Conservation (phyloP, 2,797 vertebrate genomes). For the Synaphobranchus kaupii region DNA sequence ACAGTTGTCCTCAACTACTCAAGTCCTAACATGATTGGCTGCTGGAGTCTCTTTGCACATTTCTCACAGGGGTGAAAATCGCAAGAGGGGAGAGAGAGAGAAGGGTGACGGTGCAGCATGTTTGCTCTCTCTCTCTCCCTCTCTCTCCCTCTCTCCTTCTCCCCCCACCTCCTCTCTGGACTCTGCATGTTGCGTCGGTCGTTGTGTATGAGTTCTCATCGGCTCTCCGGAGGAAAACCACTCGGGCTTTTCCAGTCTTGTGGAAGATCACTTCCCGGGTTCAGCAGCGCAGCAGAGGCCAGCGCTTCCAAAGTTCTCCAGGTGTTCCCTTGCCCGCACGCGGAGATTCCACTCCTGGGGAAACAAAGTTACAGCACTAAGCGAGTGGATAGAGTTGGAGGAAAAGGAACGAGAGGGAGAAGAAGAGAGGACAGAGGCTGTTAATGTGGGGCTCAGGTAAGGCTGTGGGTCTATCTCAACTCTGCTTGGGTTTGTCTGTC, state of each 20-base stretch:
- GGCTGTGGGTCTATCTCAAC: constrained; percentile 19
- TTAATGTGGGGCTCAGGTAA: constrained; percentile 80
- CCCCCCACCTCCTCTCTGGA: constrained; percentile 46
- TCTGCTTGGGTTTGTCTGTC: background rate
- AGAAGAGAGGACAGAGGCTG: constrained; percentile 42
- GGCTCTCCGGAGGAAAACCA: constrained; percentile 55
- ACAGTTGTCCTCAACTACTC: constrained; percentile 75
- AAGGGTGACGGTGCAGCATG: background rate
- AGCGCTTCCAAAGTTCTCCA: constrained; percentile 33
- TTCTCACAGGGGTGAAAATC: constrained; percentile 42
- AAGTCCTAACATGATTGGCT: constrained; percentile 66
- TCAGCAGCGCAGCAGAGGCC: background rate
- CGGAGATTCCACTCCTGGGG: constrained; percentile 22
- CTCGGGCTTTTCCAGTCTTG: constrained; percentile 61
- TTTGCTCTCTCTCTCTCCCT: constrained; percentile 21
- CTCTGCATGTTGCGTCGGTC: constrained; percentile 54
- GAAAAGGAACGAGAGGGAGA: constrained; percentile 39
- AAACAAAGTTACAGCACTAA: constrained; percentile 39
- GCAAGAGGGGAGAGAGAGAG: background rate
- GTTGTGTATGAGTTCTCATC: constrained; percentile 58
- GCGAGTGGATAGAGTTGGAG: constrained; percentile 37
- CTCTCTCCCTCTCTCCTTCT: constrained; percentile 28
- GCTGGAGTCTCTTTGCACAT: constrained; percentile 61
- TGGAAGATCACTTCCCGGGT: background rate
- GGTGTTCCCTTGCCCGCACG: constrained; percentile 33